phyloP scores from a whole-genome alignment of 2,797 vertebrate genomes.

The Phylloscopus collybita region DNA sequence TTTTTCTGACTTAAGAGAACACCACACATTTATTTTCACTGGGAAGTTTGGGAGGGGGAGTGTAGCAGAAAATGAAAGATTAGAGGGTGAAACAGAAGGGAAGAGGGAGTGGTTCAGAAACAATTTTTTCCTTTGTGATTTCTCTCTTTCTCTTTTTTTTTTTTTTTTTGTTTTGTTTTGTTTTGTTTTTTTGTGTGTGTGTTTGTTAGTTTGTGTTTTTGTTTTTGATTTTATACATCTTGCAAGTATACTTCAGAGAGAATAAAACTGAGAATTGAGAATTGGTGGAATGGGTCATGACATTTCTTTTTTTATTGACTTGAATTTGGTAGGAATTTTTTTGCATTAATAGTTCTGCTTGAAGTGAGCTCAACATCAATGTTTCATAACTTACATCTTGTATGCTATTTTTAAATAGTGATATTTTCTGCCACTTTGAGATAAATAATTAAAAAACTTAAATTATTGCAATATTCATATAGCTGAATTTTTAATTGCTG shows the following conservation, averaged over 20 bases:
- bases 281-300: not conserved
- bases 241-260: not conserved
- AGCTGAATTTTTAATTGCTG: slow-evolving; percentile 57
- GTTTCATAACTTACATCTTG: slow-evolving; percentile 44
- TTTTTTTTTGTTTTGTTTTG: too few species aligned
- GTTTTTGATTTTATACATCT: not conserved
- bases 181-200: too few species aligned
- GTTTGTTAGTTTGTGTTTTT: too few species aligned
- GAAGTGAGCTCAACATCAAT: slow-evolving; percentile 14
- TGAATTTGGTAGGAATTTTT: slow-evolving; percentile 7
- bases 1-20: slow-evolving; percentile 66
- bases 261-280: slow-evolving; percentile 37
- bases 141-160: not conserved
- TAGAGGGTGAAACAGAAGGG: not conserved
- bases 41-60: not conserved
- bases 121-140: slow-evolving; percentile 35
- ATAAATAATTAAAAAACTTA: slow-evolving; percentile 50
- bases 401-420: slow-evolving; percentile 33
- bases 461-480: slow-evolving; percentile 62
- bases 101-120: not conserved
- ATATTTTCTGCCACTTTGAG: slow-evolving; percentile 24
- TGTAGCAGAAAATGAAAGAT: not conserved
- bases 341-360: not conserved
- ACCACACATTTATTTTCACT: slow-evolving; percentile 46
- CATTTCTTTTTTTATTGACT: slow-evolving; percentile 33